Conservation (phyloP, 1,140 invertebrate genomes). For the Brachionus manjavacas region DNA sequence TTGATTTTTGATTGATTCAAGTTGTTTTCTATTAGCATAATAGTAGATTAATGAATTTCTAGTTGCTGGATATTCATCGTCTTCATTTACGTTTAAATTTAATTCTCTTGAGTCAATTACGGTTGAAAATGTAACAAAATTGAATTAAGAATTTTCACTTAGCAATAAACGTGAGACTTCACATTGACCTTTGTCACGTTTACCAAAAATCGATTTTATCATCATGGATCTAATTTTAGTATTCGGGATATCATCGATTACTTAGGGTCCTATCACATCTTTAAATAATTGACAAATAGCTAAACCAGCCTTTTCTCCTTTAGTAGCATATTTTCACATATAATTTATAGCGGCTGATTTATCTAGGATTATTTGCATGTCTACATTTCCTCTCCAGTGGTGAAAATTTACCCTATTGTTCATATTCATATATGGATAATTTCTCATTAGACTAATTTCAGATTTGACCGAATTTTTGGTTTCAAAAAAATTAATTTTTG, state of each 20-base stretch:
- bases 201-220: slow-evolving; percentile 7
- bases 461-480: not conserved
- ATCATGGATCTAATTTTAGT: not conserved
- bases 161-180: not conserved
- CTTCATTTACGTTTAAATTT: slow-evolving; percentile 24
- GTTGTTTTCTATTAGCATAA: not conserved
- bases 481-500: slow-evolving; percentile 18
- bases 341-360: slow-evolving; percentile 11
- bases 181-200: slow-evolving; percentile 9
- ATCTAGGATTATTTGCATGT: slow-evolving; percentile 27
- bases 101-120: not conserved
- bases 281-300: slow-evolving; percentile 11
- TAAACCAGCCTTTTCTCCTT: slow-evolving; percentile 18
- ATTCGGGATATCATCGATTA: not conserved
- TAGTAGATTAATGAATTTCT: slow-evolving; percentile 18
- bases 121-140: not conserved
- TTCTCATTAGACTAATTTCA: slow-evolving; percentile 1
- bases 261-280: not conserved
- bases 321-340: not conserved
- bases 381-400: slow-evolving; percentile 8
- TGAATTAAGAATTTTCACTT: slow-evolving; percentile 14
- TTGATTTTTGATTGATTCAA: slow-evolving; percentile 22
- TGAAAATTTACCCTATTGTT: not conserved
- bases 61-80: not conserved
- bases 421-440: slow-evolving; percentile 1